Conservation (phyloP, 2,113 vertebrate genomes). For the Trogon surrucura region DNA sequence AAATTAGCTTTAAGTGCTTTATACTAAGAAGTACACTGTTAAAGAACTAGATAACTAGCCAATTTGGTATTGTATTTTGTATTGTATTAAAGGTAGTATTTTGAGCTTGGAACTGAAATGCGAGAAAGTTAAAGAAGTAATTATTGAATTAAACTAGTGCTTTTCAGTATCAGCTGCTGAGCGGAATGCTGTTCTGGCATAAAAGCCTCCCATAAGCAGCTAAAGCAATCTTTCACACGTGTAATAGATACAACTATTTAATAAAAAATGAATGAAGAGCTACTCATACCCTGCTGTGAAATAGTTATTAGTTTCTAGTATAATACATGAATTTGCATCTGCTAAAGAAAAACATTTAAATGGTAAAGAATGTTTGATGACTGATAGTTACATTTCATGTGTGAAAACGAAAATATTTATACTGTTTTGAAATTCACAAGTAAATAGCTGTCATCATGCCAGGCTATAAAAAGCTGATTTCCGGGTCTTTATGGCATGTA, state of each 20-base stretch:
- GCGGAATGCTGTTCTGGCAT: not conserved
- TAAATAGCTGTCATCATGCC: not conserved
- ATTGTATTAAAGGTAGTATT: constrained; percentile 22
- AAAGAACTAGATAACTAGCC: not conserved
- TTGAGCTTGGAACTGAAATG: not conserved
- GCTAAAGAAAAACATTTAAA: constrained; percentile 12
- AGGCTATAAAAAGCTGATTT: not conserved
- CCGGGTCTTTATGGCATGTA: not conserved
- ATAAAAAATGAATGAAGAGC: constrained; percentile 61
- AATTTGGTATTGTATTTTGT: constrained; percentile 12
- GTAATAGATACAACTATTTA: constrained; percentile 56
- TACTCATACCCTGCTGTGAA: constrained; percentile 21
- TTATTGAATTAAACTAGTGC: constrained; percentile 26
- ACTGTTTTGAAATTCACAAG: not conserved
- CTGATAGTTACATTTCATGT: not conserved
- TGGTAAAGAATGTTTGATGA: not conserved
- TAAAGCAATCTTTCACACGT: constrained; percentile 36
- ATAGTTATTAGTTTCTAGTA: constrained; percentile 19
- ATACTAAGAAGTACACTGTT: not conserved
- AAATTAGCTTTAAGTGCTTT: constrained; percentile 21
- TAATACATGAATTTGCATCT: constrained; percentile 5
- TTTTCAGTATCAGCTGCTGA: not conserved
- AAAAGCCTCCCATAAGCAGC: constrained; percentile 6
- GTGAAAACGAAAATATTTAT: not conserved
- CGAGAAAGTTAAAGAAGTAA: not conserved